Base-by-base conservation (phyloP, 2,888 invertebrate genomes). In the Mycalesis mineus region DNA sequence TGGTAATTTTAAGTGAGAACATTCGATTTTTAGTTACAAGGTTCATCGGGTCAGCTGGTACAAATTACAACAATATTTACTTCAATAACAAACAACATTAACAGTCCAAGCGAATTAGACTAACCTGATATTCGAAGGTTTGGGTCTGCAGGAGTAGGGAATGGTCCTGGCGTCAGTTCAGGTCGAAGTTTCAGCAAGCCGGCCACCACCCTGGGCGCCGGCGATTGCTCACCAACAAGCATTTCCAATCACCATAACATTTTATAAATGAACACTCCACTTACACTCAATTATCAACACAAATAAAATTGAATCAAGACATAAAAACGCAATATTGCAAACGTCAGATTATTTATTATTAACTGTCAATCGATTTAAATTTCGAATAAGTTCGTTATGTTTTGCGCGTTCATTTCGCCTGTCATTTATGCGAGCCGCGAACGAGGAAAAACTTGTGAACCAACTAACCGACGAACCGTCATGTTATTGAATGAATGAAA, bases 151-250 rank as follows among this genome's bases (percentile, higher is more conserved):
- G 88, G 88, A 62, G 87, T 81, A 9, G 81, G 80, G 41, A 81
- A 70, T 48, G 88, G 88, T 69, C 84, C 88, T 59, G 88, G 88
- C 57, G 88, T 88, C 58, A 89, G 70, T 74, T 89, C 88, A 56
- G 88, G 88, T 58, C 83, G 82, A 47, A 88, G 81, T 74, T 89
- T 89, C 73, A 87, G 80, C 68, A 89, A 73, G 66, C 88, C 88
- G 81, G 88, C 88, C 82, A 89, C 88, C 88, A 89, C 88, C 65
- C 88, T 84, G 70, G 88, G 88, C 73, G 88, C 88, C 86, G 88
- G 88, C 67, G 88, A 84, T 66, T 82, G 87, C 74, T 89, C 88
- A 63, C 88, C 88, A 72, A 88, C 88, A 70, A 88, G 83, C 88
- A 88, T 88, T 72, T 74, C 84, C 78, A 77, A 60, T 66, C 75